A percentile compares a stretch with the other conserved stretches of the same genome.
phyloP scores from a whole-genome alignment of 1,140 invertebrate species.

The Latrodectus geometricus region DNA sequence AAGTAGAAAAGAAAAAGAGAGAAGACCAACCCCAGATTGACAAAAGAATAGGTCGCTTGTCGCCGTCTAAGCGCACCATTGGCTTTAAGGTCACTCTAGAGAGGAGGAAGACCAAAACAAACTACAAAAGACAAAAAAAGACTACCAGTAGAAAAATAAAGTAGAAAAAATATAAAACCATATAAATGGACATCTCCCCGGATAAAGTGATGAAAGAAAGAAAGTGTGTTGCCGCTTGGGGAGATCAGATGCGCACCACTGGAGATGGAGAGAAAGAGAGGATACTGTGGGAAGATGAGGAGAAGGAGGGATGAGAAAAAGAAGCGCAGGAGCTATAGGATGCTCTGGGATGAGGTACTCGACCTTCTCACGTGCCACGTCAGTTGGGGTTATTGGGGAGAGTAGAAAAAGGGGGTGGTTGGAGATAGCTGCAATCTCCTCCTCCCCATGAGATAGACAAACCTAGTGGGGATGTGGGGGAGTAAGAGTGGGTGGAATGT shows the following conservation, averaged over 20 bases:
- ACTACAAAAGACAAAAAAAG: slow-evolving; percentile 14
- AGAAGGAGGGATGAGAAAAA: neutral
- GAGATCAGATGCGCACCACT: slow-evolving; percentile 45
- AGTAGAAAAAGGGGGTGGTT: slow-evolving; percentile 11
- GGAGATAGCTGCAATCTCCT: slow-evolving; percentile 4
- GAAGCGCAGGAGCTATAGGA: slow-evolving; percentile 50
- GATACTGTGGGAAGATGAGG: neutral
- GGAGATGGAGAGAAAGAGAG: slow-evolving; percentile 9
- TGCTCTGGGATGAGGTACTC: slow-evolving; percentile 42
- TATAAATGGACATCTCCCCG: slow-evolving; percentile 52
- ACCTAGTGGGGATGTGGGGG: slow-evolving; percentile 16
- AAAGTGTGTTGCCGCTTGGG: slow-evolving; percentile 38
- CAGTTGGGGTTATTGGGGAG: slow-evolving; percentile 44
- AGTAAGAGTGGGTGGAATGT: slow-evolving; percentile 12
- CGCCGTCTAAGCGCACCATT: slow-evolving; percentile 50
- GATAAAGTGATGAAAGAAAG: slow-evolving; percentile 55
- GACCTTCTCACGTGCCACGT: slow-evolving; percentile 57
- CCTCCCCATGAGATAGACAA: slow-evolving; percentile 26
- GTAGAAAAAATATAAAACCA: slow-evolving; percentile 11
- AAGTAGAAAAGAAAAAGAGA: slow-evolving; percentile 10
- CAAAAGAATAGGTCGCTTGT: slow-evolving; percentile 47
- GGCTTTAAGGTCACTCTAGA: slow-evolving; percentile 41
- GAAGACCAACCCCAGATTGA: slow-evolving; percentile 30
- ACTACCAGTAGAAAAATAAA: neutral
- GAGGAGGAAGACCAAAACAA: slow-evolving; percentile 39